These are phyloP conservation scores for Chiropotes sagulatus DNA, from an alignment of 2,797 vertebrate genomes.

Conservation along the genomic window DNA sequence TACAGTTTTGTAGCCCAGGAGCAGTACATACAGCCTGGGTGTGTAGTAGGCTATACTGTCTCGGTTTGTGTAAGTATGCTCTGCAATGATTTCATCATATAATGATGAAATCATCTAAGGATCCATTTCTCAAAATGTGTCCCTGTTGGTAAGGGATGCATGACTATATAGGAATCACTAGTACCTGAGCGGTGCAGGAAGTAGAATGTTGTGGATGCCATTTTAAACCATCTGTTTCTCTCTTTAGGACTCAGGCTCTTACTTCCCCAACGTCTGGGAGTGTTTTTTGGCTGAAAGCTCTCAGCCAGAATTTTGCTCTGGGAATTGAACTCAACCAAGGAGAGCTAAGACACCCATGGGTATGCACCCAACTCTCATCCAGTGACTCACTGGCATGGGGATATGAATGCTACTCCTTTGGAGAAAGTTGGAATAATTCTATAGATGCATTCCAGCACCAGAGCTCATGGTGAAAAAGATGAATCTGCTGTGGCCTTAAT, in stretches of 20 bases:
- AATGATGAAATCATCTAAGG: neutral
- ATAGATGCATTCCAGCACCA: neutral
- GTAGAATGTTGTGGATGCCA: neutral
- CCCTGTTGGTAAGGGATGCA: neutral
- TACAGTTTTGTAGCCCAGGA: neutral
- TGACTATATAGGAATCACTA: neutral
- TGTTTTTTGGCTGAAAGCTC: neutral
- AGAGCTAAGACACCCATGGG: neutral
- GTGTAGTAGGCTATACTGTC: neutral
- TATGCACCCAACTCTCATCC: no score
- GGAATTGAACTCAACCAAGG: neutral
- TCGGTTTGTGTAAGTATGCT: neutral
- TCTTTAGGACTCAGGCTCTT: neutral
- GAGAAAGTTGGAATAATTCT: neutral
- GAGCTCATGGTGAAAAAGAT: neutral
- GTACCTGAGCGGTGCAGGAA: neutral
- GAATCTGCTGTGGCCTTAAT: neutral
- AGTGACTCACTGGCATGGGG: neutral
- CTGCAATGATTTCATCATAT: no score
- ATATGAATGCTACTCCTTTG: neutral
- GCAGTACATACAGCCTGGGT: neutral
- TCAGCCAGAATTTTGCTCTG: neutral
- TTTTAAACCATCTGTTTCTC: neutral
- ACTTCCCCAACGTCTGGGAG: neutral
- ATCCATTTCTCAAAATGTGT: neutral